Base-by-base conservation (phyloP, 1,140 invertebrate genomes). In the Thereuonema tuberculata region DNA sequence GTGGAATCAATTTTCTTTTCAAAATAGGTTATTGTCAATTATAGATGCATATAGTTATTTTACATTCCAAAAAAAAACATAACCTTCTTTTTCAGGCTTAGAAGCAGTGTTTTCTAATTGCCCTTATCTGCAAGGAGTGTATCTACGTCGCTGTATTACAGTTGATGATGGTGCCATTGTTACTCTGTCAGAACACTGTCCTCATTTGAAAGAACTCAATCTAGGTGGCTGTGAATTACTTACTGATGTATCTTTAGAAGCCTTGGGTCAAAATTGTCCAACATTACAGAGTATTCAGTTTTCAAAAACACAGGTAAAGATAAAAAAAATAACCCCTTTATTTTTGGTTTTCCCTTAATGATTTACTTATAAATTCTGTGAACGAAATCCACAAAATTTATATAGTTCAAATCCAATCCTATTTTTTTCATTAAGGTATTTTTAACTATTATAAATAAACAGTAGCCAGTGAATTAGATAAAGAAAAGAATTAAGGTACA, bases 251-350 rank as follows among this genome's bases (percentile, higher is more conserved):
- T 43, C 56, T 14, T 25, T 58, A 15, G 56, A 43, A 50, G 56
- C 56, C 15, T 25, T 58, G 5, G 31, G 20, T 5, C 9, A 23
- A 12, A 48, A 48, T 26, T 56, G 43, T 26, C 5, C 29, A 9
- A 2, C 3, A 2, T 26, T 58, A 9, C n/a, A 48, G 24, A 46
- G 31, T 25, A 47, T 58, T 14, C 31, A 58, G n/a, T 21, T 58
- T 25, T 58, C 56, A 3, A 48, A 43, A 58, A 58, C 56, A 3
- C 28, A 58, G 23, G 56, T 58, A 56, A 37, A 37, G 17, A 9
- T 52, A n/a, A n/a, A n/a, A n/a, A n/a, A n/a, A n/a, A n/a, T 46
- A 14, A 14, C 14, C 43, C n/a, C n/a, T n/a, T n/a, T n/a, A n/a
- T n/a, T n/a, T n/a, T n/a, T n/a, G n/a, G n/a, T n/a, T n/a, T n/a